Evolutionary conservation across 2,888 invertebrate genomes (phyloP), one percentile per base, ranked within the genome.

Genomic region (Acronicta leporina): DNA sequence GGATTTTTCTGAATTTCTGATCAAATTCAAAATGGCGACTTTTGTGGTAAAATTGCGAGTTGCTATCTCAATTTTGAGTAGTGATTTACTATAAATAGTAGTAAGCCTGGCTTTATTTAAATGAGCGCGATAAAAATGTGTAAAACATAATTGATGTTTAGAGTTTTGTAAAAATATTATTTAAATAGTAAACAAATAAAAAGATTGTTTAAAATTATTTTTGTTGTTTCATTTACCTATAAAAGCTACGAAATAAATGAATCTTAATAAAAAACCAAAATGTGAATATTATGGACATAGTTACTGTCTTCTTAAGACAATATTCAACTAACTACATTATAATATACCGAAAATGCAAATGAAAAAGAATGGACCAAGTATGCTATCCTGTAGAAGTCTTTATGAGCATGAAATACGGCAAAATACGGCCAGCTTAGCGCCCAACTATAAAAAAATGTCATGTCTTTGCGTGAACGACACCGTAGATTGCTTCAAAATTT

Each of bases 141-240:
- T 87, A 86, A 81, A 83, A 73, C 70, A 70, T 79, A 67, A 82
- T 86, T 84, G 84, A 86, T 87, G 87, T 87, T 84, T 87, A 88
- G 85, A 77, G 80, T 87, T 88, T 88, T 84, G 79, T 87, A 87
- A 85, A 83, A 81, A 79, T 77, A 84, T 86, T 68, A 84, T 84
- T 87, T 86, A 83, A 83, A 75, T 76, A 77, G 80, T 67, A 83
- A 82, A 86, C 81, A 77, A 86, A 79, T 76, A 79, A 78, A 77
- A 61, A 62, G 48, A 75, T 64, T 54, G 60, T 74, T 63, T 66
- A 72, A 79, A 79, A 67, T 63, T 9, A 61, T 0, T 48, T n/a
- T 13, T n/a, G 35, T 33, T 62, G 43, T 68, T 68, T 78, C 51
- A 51, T 62, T 65, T 52, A 6, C 6, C 0, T 20, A 20, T 4